Percentiles rank a stretch among this genome's conserved stretches.
Evolutionary conservation across 2,888 invertebrate genomes (phyloP).

Genomic region (Conistra vaccinii): DNA sequence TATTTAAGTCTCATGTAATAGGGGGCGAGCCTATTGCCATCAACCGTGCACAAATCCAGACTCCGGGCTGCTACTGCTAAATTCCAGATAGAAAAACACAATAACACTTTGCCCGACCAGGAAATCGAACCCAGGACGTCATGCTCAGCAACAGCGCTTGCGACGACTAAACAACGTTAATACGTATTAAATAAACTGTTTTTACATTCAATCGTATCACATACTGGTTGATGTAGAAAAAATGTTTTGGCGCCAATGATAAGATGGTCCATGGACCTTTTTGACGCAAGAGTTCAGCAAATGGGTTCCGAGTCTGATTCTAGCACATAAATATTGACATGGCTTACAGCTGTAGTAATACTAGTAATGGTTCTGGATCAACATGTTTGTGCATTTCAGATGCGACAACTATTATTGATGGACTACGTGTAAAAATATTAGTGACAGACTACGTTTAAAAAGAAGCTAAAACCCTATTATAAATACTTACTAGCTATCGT

Average conservation of each 20-base stretch:
- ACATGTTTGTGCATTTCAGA: not conserved
- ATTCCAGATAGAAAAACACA: too few species aligned
- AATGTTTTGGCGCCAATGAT: not conserved
- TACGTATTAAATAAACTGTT: not conserved
- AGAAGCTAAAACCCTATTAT: not conserved
- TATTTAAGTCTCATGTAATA: too few species aligned
- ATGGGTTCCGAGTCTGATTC: not conserved
- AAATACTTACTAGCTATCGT: conserved; percentile 94
- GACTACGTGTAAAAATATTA: not conserved
- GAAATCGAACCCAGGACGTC: too few species aligned
- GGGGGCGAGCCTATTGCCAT: too few species aligned
- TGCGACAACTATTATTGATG: not conserved
- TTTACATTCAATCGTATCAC: not conserved
- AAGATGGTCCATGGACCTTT: not conserved
- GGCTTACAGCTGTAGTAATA: not conserved
- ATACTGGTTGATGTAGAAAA: not conserved
- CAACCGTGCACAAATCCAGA: too few species aligned
- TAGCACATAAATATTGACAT: not conserved
- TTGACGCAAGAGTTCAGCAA: not conserved
- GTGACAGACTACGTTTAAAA: not conserved
- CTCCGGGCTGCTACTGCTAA: too few species aligned
- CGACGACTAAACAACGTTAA: not conserved
- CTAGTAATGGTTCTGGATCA: not conserved
- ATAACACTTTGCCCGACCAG: too few species aligned
- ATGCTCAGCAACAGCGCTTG: too few species aligned